Conservation (phyloP, 2,113 vertebrate species). For the Thamnophis sirtalis region DNA sequence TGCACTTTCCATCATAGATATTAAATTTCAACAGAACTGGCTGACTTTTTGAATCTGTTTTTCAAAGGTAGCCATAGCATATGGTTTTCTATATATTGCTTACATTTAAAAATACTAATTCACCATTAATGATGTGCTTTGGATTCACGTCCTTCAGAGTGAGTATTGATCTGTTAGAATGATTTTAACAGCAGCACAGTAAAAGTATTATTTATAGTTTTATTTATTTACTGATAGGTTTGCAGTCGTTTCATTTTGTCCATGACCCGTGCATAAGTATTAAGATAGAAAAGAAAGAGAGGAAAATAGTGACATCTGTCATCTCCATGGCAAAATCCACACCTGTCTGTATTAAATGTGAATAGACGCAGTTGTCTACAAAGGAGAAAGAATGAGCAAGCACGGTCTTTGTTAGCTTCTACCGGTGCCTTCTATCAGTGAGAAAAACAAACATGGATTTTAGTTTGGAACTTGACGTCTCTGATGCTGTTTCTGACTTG, state of each 20-base stretch:
- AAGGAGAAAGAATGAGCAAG: neutral
- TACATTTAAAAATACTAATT: slow-evolving; percentile 13
- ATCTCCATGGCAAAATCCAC: neutral
- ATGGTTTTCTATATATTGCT: neutral
- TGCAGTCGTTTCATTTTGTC: slow-evolving; percentile 1
- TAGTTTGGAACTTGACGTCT: neutral
- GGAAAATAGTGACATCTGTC: neutral
- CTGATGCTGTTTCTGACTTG: neutral
- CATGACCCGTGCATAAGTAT: neutral
- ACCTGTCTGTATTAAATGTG: neutral
- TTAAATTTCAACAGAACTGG: fast-evolving
- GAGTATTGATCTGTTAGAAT: slow-evolving; percentile 35
- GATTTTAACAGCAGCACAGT: slow-evolving; percentile 4
- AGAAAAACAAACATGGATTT: neutral
- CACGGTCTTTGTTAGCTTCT: neutral
- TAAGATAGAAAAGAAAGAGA: neutral
- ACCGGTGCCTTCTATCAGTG: neutral
- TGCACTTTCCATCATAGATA: neutral
- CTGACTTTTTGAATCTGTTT: neutral
- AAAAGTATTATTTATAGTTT: slow-evolving; percentile 20
- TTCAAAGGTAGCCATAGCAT: slow-evolving; percentile 9
- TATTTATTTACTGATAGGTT: slow-evolving; percentile 19
- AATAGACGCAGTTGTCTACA: neutral
- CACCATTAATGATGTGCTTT: slow-evolving; percentile 4
- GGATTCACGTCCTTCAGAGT: neutral